phyloP scores from a whole-genome alignment of 2,888 invertebrate species.

The Acleris laterana region DNA sequence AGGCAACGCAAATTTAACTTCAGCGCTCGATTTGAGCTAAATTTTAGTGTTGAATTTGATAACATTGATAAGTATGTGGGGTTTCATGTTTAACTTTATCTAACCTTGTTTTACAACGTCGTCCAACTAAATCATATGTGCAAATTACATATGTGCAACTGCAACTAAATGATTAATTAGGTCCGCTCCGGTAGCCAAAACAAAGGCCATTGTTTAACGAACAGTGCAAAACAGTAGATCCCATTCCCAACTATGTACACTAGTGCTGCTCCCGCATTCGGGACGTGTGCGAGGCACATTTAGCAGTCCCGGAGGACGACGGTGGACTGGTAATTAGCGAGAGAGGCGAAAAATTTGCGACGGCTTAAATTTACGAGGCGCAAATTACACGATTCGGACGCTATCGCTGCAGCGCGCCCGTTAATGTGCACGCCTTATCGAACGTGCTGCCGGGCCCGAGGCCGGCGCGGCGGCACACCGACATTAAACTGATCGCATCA shows the following conservation, averaged over 20 bases:
- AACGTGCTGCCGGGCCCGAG: slow-evolving; percentile 54
- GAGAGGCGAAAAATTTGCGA: slow-evolving; percentile 83
- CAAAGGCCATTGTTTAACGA: slow-evolving; percentile 78
- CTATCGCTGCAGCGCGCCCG: slow-evolving; percentile 77
- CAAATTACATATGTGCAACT: slow-evolving; percentile 45
- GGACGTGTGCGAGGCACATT: slow-evolving; percentile 79
- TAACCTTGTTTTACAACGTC: too few species aligned
- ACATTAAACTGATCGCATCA: slow-evolving; percentile 65
- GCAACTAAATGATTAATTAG: slow-evolving; percentile 61
- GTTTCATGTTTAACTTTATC: too few species aligned
- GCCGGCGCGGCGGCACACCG: slow-evolving; percentile 45
- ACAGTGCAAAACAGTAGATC: slow-evolving; percentile 63
- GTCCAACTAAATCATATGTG: slow-evolving; percentile 8
- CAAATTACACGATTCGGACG: slow-evolving; percentile 81
- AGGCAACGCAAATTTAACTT: too few species aligned
- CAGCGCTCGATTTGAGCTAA: too few species aligned
- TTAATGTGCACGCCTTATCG: slow-evolving; percentile 83
- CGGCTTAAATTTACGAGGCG: slow-evolving; percentile 83
- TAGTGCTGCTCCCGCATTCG: slow-evolving; percentile 74
- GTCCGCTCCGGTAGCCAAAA: slow-evolving; percentile 71
- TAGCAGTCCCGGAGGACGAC: slow-evolving; percentile 79
- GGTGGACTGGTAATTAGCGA: slow-evolving; percentile 81
- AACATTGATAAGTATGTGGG: too few species aligned
- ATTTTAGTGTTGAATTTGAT: too few species aligned
- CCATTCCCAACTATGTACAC: slow-evolving; percentile 59